Evolutionary conservation across 2,888 invertebrate species (phyloP).

Genomic region (Caenorhabditis sp.): DNA sequence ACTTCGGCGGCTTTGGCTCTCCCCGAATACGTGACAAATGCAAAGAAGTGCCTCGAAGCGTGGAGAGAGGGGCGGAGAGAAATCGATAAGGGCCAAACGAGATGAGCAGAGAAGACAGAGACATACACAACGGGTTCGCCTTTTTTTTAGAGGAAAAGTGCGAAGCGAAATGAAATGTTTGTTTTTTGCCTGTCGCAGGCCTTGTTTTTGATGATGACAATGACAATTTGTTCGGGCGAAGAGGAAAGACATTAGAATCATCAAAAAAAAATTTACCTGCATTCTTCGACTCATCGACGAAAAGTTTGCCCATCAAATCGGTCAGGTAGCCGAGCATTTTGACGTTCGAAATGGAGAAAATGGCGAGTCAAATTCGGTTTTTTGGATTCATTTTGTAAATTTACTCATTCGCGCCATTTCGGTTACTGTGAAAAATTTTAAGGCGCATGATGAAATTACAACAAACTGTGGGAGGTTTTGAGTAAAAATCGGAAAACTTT

Average conservation of each 20-base stretch:
- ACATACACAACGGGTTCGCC: background rate
- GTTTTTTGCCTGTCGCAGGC: background rate
- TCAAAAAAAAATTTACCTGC: slow-evolving; percentile 23
- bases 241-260: background rate
- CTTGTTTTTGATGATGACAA: background rate
- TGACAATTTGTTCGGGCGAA: background rate
- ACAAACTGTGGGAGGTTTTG: too few relatives aligned
- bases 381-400: background rate
- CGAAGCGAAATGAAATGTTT: slow-evolving; percentile 3
- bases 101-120: slow-evolving; percentile 28
- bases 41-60: slow-evolving; percentile 5
- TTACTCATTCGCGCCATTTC: background rate
- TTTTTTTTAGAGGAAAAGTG: background rate
- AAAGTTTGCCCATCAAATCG: slow-evolving; percentile 30
- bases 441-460: slow-evolving; percentile 6
- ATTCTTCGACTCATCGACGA: slow-evolving; percentile 13
- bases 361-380: too few relatives aligned
- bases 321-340: slow-evolving; percentile 39
- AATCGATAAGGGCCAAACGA: slow-evolving; percentile 3
- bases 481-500: background rate
- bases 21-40: slow-evolving; percentile 38
- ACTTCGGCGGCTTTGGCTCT: background rate
- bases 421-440: background rate
- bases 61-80: background rate
- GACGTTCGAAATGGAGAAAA: background rate